Percentiles rank a stretch among this genome's conserved stretches.
Conservation (phyloP, 1,140 invertebrate species). For the Platorchestia sp. region DNA sequence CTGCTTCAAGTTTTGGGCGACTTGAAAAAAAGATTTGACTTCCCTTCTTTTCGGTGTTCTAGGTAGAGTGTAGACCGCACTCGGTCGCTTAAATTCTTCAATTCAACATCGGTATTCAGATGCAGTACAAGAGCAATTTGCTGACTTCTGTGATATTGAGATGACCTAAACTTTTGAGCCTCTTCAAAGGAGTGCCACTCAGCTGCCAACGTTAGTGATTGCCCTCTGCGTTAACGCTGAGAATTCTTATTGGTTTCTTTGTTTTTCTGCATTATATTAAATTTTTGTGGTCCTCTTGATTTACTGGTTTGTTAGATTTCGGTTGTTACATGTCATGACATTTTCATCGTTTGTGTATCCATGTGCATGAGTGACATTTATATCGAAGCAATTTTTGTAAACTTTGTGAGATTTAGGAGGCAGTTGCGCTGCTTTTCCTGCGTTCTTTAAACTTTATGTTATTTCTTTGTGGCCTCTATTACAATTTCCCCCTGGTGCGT, state of each 20-base stretch:
- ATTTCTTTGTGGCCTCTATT: background rate
- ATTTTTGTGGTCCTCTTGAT: background rate
- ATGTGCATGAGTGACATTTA: background rate
- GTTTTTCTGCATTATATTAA: background rate
- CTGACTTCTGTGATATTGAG: no score
- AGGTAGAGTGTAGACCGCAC: no score
- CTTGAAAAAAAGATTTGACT: no score
- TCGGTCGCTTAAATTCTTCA: no score
- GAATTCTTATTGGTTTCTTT: background rate
- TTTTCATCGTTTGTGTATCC: background rate
- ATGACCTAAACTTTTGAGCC: background rate
- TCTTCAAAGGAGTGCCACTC: no score
- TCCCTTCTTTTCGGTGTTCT: no score
- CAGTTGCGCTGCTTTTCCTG: background rate
- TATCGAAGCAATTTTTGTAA: background rate
- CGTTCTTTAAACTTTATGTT: background rate
- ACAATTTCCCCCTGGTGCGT: background rate
- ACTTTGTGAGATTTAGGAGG: background rate
- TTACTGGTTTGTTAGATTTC: background rate
- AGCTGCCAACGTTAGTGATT: no score
- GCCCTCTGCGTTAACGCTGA: background rate
- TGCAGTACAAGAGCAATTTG: no score
- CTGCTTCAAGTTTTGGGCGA: no score
- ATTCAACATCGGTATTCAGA: no score
- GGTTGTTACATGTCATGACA: background rate